Conservation (phyloP, 2,888 invertebrate species). For the Xanthia icteritia region DNA sequence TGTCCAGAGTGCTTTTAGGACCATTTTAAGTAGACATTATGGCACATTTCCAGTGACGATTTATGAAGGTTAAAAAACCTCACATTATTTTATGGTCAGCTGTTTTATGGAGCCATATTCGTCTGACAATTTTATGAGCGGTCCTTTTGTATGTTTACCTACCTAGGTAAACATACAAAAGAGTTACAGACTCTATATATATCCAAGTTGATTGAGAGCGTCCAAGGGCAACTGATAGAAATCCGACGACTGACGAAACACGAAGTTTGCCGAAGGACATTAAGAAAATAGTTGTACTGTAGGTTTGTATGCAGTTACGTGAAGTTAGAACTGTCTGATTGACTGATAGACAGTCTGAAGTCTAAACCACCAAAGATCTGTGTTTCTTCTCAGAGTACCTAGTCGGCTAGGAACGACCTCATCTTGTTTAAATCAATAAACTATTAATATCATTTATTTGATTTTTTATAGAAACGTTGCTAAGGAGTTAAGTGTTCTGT, state of each 20-base stretch:
- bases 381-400: not conserved
- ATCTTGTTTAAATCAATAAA: no score
- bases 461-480: not conserved
- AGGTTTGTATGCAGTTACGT: not conserved
- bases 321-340: not conserved
- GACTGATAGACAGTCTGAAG: not conserved
- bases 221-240: no score
- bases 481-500: no score
- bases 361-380: no score
- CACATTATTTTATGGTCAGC: constrained; percentile 65
- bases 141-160: not conserved
- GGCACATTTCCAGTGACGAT: constrained; percentile 56
- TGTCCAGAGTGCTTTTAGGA: constrained; percentile 51
- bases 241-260: no score
- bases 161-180: not conserved
- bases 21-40: constrained; percentile 65
- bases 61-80: constrained; percentile 66
- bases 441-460: no score
- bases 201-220: no score
- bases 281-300: no score
- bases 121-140: constrained; percentile 46
- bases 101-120: constrained; percentile 62
- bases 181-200: no score
- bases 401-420: not conserved
- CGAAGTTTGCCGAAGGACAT: no score